These are phyloP conservation scores for Peromyscus eremicus DNA, from an alignment of 2,797 vertebrate species.

Conservation along the genomic window DNA sequence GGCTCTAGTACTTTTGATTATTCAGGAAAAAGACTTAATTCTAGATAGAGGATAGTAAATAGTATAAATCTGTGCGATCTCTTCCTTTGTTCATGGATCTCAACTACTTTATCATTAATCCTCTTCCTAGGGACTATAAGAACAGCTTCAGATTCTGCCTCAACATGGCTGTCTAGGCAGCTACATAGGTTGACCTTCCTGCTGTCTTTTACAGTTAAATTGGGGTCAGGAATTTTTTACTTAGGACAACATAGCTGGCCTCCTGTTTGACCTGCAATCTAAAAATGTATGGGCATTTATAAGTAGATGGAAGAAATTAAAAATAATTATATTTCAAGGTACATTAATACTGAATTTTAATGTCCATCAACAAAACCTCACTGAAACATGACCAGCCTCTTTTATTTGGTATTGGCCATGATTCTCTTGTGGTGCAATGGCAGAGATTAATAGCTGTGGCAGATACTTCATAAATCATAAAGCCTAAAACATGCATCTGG, in stretches of 20 bases:
- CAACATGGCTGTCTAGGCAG: not conserved
- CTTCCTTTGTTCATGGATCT: not conserved
- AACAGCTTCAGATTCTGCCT: not conserved
- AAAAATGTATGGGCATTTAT: not conserved
- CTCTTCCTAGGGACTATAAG: not conserved
- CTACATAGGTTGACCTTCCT: not conserved
- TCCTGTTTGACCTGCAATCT: not conserved
- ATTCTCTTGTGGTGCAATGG: not conserved
- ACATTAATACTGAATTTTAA: not conserved
- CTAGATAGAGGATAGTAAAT: not conserved
- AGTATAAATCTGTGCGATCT: not conserved
- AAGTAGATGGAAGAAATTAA: conserved; percentile 3
- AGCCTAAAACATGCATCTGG: not conserved
- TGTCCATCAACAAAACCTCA: not conserved
- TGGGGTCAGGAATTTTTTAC: not conserved
- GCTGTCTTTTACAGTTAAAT: not conserved
- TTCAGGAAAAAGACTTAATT: not conserved
- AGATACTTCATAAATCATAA: not conserved
- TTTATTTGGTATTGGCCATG: not conserved
- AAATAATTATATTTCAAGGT: not conserved
- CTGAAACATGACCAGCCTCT: not conserved
- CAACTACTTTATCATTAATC: not conserved
- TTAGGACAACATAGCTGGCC: not conserved
- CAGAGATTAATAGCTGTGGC: not conserved
- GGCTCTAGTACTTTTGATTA: not conserved